These are phyloP conservation scores for Drymodes brunneopygia DNA, from an alignment of 2,113 vertebrate species.

Conservation along the genomic window DNA sequence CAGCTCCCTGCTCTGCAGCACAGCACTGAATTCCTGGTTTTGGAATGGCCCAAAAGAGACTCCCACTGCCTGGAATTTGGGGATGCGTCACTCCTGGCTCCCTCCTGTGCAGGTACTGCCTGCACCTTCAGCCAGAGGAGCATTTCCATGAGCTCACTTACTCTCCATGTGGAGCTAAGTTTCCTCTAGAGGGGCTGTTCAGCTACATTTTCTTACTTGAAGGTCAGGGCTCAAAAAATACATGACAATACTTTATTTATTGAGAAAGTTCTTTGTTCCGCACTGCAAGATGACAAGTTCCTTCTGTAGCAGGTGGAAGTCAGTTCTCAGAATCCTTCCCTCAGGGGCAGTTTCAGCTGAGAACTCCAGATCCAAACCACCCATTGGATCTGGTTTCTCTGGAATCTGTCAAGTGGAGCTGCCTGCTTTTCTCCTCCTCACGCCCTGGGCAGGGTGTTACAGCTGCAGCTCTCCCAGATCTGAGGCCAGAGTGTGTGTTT, in stretches of 20 bases:
- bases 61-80: background rate
- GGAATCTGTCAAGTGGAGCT: background rate
- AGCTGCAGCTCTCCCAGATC: background rate
- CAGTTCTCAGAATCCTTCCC: background rate
- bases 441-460: background rate
- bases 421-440: background rate
- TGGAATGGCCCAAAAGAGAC: fast-evolving
- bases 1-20: background rate
- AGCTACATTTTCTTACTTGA: background rate
- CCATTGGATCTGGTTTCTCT: background rate
- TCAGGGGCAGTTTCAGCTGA: background rate
- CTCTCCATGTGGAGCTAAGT: background rate
- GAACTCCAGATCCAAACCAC: background rate
- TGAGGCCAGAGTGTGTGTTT: background rate
- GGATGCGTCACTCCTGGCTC: background rate
- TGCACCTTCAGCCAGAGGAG: background rate
- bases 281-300: background rate
- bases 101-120: background rate
- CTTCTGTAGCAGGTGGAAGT: background rate
- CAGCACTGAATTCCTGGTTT: background rate
- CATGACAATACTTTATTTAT: background rate
- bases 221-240: background rate
- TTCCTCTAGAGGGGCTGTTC: background rate
- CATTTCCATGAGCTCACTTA: background rate
- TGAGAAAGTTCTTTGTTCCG: background rate